phyloP scores from a whole-genome alignment of 1,140 invertebrate species.

The Ptiloglossa arizonensis region DNA sequence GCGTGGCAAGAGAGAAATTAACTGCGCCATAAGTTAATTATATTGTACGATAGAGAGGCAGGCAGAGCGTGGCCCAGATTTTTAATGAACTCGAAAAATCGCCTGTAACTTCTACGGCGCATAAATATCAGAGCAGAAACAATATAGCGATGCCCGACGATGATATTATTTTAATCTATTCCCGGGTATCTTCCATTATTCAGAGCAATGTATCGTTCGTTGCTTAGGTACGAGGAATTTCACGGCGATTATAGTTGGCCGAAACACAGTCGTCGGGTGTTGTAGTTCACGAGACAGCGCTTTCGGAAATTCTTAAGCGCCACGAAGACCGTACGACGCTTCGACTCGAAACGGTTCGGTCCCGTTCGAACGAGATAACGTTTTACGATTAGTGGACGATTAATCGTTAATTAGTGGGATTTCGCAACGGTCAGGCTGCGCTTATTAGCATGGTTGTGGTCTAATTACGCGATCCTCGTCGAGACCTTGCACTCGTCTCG shows the following conservation, averaged over 20 bases:
- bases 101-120: constrained; percentile 19
- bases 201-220: background rate
- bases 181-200: constrained; percentile 17
- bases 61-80: constrained; percentile 36
- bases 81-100: constrained; percentile 51
- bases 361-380: constrained; percentile 47
- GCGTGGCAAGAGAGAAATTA: constrained; percentile 8
- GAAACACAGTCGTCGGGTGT: background rate
- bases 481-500: constrained; percentile 15
- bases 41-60: background rate
- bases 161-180: constrained; percentile 45
- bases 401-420: constrained; percentile 70
- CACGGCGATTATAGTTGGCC: background rate
- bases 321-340: background rate
- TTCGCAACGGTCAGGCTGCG: constrained; percentile 68
- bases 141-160: constrained; percentile 8
- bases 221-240: constrained; percentile 27
- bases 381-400: constrained; percentile 53
- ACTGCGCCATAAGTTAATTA: constrained; percentile 26
- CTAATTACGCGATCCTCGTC: constrained; percentile 70
- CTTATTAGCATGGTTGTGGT: constrained; percentile 76
- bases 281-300: background rate
- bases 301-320: background rate
- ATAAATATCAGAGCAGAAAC: constrained; percentile 49
- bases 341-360: background rate